Conservation (phyloP, 2,888 invertebrate genomes). For the Esperia sulphurella region DNA sequence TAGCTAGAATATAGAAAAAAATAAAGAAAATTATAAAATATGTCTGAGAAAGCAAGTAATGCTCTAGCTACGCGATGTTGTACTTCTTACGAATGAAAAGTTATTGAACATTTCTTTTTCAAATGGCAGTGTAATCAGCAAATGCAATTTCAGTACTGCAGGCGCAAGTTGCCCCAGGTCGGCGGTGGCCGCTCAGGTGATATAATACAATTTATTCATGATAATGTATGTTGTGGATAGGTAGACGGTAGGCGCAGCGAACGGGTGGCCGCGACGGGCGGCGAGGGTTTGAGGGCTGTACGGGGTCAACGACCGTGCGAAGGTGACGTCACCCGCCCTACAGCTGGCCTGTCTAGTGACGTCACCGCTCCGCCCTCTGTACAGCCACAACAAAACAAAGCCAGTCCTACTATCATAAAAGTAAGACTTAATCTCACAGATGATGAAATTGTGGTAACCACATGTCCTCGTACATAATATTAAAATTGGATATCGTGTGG, state of each 20-base stretch:
- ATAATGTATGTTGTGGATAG: slow-evolving; percentile 17
- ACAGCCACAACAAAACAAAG: slow-evolving; percentile 47
- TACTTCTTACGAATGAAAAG: too few relatives aligned
- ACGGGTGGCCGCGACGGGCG: slow-evolving; percentile 18
- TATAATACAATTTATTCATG: slow-evolving; percentile 66
- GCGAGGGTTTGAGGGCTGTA: slow-evolving; percentile 51
- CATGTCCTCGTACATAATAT: slow-evolving; percentile 54
- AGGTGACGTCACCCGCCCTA: slow-evolving; percentile 75
- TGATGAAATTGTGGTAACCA: slow-evolving; percentile 49
- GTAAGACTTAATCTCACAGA: slow-evolving; percentile 56
- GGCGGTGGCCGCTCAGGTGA: slow-evolving; percentile 39
- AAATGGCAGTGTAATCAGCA: slow-evolving; percentile 6
- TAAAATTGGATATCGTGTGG: slow-evolving; percentile 56
- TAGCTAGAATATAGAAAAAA: too few relatives aligned
- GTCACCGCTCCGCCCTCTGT: slow-evolving; percentile 54
- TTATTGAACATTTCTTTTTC: slow-evolving; percentile 3
- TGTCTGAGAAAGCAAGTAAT: too few relatives aligned
- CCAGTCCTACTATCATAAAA: slow-evolving; percentile 43
- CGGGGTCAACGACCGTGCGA: slow-evolving; percentile 63
- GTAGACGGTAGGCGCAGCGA: slow-evolving; percentile 45
- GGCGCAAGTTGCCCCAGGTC: slow-evolving; percentile 68
- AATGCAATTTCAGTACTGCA: slow-evolving; percentile 25
- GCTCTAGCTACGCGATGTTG: too few relatives aligned
- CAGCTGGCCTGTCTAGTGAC: slow-evolving; percentile 74
- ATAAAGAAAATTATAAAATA: too few relatives aligned